These are phyloP conservation scores for Merops nubicus DNA, from an alignment of 2,113 vertebrate genomes.

Conservation along the genomic window DNA sequence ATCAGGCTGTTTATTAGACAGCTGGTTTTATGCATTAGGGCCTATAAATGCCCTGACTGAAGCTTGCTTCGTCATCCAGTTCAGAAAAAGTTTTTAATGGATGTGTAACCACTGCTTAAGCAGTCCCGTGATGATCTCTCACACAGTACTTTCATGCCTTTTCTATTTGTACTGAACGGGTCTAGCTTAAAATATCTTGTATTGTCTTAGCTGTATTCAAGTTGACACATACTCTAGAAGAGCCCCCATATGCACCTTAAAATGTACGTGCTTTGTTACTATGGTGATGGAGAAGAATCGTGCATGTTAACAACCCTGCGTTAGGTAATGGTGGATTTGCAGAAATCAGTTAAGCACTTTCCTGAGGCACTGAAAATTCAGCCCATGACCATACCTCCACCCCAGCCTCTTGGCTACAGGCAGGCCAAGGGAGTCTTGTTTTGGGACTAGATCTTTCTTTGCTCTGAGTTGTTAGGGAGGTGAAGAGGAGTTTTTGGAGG, in stretches of 20 bases:
- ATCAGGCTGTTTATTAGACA: not conserved
- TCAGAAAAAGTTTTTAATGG: slow-evolving; percentile 6
- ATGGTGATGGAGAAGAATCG: slow-evolving; percentile 59
- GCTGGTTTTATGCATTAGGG: not conserved
- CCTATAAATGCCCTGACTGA: not conserved
- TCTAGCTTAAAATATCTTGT: slow-evolving; percentile 36
- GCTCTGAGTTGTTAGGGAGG: not conserved
- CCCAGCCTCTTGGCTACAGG: not conserved
- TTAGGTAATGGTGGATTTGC: slow-evolving; percentile 52
- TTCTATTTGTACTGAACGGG: not conserved
- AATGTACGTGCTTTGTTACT: slow-evolving; percentile 62
- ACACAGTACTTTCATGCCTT: not conserved
- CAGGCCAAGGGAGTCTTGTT: not conserved
- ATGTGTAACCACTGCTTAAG: not conserved
- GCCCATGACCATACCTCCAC: not conserved
- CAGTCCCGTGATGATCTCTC: not conserved
- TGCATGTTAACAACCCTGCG: slow-evolving; percentile 5
- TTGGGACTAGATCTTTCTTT: not conserved
- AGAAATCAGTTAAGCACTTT: slow-evolving; percentile 25
- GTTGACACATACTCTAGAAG: slow-evolving; percentile 52
- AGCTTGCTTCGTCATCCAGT: not conserved
- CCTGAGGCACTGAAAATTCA: not conserved
- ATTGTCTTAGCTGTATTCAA: slow-evolving; percentile 32
- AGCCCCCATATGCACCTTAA: slow-evolving; percentile 58
- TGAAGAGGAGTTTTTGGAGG: not conserved